Evolutionary conservation across 2,888 invertebrate genomes (phyloP).

Genomic region (Leptothorax acervorum): DNA sequence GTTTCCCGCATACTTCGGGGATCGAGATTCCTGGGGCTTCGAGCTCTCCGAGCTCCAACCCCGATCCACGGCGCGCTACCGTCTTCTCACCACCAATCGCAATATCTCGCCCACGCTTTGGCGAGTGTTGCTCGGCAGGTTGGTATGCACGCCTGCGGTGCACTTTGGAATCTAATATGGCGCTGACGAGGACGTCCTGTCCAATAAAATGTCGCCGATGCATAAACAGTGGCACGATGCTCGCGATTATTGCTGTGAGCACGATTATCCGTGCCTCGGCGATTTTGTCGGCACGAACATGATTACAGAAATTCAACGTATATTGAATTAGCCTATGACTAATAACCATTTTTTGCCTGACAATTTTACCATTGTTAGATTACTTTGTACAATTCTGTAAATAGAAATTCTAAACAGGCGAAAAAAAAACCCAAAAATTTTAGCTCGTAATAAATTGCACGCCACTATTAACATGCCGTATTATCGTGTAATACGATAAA

Average conservation of each 20-base stretch:
- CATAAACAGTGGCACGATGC: constrained; percentile 73
- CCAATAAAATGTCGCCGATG: constrained; percentile 77
- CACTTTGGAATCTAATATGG: constrained; percentile 79
- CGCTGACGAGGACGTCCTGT: constrained; percentile 74
- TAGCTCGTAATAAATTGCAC: neutral
- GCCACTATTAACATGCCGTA: neutral
- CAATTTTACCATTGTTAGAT: neutral
- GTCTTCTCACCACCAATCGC: constrained; percentile 69
- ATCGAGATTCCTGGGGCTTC: constrained; percentile 63
- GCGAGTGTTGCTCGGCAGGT: constrained; percentile 62
- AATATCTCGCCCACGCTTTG: constrained; percentile 71
- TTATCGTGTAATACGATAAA: neutral
- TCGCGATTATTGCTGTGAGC: constrained; percentile 63
- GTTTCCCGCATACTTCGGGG: constrained; percentile 53
- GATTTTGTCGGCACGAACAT: neutral
- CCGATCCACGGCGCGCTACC: constrained; percentile 37
- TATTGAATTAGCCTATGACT: constrained; percentile 2
- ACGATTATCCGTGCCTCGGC: constrained; percentile 48
- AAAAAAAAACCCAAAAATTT: neutral
- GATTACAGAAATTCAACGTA: neutral
- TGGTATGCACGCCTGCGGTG: constrained; percentile 71
- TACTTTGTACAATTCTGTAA: neutral
- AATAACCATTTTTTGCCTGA: neutral
- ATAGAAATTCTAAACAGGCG: neutral
- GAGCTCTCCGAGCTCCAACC: constrained; percentile 52